These are phyloP conservation scores for Campoplex nolae DNA, from an alignment of 2,888 invertebrate species.

Conservation along the genomic window DNA sequence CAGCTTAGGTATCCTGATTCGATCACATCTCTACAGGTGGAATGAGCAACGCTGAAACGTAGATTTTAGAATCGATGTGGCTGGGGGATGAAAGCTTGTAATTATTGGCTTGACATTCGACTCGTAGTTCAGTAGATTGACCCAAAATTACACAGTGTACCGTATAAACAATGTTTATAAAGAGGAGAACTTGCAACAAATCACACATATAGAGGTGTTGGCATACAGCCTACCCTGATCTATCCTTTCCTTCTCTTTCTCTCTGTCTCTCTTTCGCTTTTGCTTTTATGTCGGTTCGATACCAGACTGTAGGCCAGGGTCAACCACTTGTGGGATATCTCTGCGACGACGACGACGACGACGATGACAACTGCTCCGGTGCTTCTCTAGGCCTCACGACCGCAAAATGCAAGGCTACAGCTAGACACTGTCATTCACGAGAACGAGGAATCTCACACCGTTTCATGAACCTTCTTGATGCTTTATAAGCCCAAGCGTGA, in stretches of 20 bases:
- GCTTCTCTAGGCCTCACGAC: slow-evolving; percentile 60
- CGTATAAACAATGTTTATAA: slow-evolving; percentile 10
- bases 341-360: slow-evolving; percentile 72
- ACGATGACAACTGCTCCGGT: slow-evolving; percentile 59
- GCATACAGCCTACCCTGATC: slow-evolving; percentile 19
- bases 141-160: background rate
- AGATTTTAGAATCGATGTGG: slow-evolving; percentile 15
- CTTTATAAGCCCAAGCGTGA: slow-evolving; percentile 47
- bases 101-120: slow-evolving; percentile 41
- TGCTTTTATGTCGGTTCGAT: slow-evolving; percentile 68
- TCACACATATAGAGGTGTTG: slow-evolving; percentile 26
- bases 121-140: slow-evolving; percentile 11
- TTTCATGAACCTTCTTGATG: slow-evolving; percentile 26
- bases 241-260: slow-evolving; percentile 8
- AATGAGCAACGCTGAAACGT: slow-evolving; percentile 14
- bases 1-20: slow-evolving; percentile 23
- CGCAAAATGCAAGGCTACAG: slow-evolving; percentile 66
- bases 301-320: slow-evolving; percentile 80
- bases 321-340: slow-evolving; percentile 81
- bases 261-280: slow-evolving; percentile 9
- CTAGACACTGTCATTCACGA: slow-evolving; percentile 53
- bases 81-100: slow-evolving; percentile 21
- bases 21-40: slow-evolving; percentile 15
- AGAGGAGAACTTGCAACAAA: slow-evolving; percentile 10
- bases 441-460: slow-evolving; percentile 60